Conservation (phyloP, 2,888 invertebrate species). For the Apotomis turbidana region DNA sequence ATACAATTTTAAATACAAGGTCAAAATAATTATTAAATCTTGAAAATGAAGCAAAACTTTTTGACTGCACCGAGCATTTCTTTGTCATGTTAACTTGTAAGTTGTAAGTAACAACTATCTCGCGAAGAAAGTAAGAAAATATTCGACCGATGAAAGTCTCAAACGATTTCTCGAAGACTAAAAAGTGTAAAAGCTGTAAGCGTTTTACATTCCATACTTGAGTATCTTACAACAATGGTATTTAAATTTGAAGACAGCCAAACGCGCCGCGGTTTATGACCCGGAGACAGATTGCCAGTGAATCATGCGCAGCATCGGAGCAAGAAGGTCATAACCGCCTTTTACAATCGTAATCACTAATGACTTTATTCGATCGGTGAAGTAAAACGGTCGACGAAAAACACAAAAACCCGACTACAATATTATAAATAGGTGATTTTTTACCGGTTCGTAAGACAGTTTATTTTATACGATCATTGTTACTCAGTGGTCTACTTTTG, state of each 20-base stretch:
- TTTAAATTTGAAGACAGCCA: slow-evolving; percentile 43
- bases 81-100: not conserved
- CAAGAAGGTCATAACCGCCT: not conserved
- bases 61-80: too few species aligned
- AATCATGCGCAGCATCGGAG: slow-evolving; percentile 26
- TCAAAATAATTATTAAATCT: too few species aligned
- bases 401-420: slow-evolving; percentile 31
- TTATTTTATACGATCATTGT: slow-evolving; percentile 30
- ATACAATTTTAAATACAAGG: too few species aligned
- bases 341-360: not conserved
- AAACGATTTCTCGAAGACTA: slow-evolving; percentile 16
- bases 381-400: slow-evolving; percentile 15
- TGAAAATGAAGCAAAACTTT: too few species aligned
- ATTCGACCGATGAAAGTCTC: not conserved
- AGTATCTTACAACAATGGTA: slow-evolving; percentile 42
- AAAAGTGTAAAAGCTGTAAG: slow-evolving; percentile 35
- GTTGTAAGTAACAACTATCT: not conserved
- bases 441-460: slow-evolving; percentile 35
- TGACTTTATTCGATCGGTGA: slow-evolving; percentile 9
- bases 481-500: slow-evolving; percentile 28
- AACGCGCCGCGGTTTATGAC: slow-evolving; percentile 59
- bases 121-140: slow-evolving; percentile 15
- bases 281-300: slow-evolving; percentile 63
- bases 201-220: slow-evolving; percentile 39
- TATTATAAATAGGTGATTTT: slow-evolving; percentile 34